Evolutionary conservation across 2,113 vertebrate genomes (phyloP), one percentile per base, ranked within the genome.

Genomic region (Cephalopterus ornatus): DNA sequence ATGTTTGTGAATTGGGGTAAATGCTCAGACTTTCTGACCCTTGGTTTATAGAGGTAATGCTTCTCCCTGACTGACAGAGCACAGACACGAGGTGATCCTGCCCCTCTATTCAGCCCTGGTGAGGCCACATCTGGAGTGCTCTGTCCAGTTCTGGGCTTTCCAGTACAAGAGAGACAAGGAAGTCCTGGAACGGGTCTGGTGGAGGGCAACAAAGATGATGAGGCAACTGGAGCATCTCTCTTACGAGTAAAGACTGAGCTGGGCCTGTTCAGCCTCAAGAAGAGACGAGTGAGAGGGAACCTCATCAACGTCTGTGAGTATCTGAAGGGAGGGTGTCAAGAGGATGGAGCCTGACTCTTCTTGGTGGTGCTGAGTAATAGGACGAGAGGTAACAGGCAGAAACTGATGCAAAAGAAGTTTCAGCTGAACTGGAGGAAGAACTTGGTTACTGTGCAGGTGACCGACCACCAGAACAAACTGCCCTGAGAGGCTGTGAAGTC

Each of bases 31-130:
- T 59, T 85, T 61, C 70, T 46, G 32, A 33, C 32, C 39, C 61
- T 42, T 18, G 28, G 17, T 68, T 82, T 32, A 26, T 32, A 39
- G 33, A 14, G 22, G 49, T 30, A 27, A 28, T 0, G 0, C 12
- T 39, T 32, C 56, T 46, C 53, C 35, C 30, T 18, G 4, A 14
- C 33, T 41, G 74, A 39, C 0, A 20, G 58, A 58, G 22, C 47
- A 55, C 0, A 61, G 9, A n/a, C 32, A 77, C 0, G 0, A 63
- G 56, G 35, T 14, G 16, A 71, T 49, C 49, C 42, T 71, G 49
- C 27, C 35, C 22, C 26, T 77, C 79, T 49, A 20, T 14, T 63
- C 49, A 15, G 39, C 39, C 39, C 62, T 44, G 62, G 30, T 22
- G 13, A 65, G 28, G 41, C 41, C 62, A 44, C 62, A 65, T 32